Conservation (phyloP, 2,888 invertebrate genomes). For the Drosophila multiciliata region DNA sequence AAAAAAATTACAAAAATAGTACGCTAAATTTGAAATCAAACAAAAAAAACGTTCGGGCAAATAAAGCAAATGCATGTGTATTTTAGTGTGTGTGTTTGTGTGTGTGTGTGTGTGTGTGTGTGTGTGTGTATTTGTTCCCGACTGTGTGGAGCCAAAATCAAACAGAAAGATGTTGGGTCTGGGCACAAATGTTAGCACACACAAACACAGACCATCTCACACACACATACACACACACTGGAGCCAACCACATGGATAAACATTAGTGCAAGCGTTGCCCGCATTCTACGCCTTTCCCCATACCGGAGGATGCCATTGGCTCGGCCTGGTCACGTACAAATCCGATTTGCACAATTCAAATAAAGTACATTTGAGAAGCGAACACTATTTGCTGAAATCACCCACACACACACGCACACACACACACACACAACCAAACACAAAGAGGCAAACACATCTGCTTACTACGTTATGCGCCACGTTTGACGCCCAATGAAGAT, state of each 20-base stretch:
- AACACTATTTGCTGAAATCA: constrained; percentile 67
- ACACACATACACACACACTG: constrained; percentile 15
- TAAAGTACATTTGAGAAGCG: constrained; percentile 64
- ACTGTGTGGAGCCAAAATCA: constrained; percentile 78
- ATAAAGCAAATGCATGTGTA: constrained; percentile 57
- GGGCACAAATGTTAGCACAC: constrained; percentile 66
- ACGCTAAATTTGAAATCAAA: constrained; percentile 79
- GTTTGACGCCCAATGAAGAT: constrained; percentile 56
- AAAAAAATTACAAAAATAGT: constrained; percentile 56
- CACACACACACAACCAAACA: neutral
- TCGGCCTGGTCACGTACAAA: constrained; percentile 71
- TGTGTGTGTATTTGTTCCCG: constrained; percentile 34
- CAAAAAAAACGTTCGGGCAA: constrained; percentile 62
- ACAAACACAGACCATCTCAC: constrained; percentile 35
- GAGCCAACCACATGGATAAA: constrained; percentile 67
- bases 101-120: constrained; percentile 6
- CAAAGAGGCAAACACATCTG: constrained; percentile 16
- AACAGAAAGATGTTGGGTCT: constrained; percentile 63
- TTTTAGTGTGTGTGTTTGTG: constrained; percentile 9
- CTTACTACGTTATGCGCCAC: constrained; percentile 37
- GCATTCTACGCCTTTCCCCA: constrained; percentile 6
- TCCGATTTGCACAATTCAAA: constrained; percentile 81
- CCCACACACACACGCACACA: constrained; percentile 26
- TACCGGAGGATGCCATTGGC: neutral
- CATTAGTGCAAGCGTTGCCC: constrained; percentile 66